These are phyloP conservation scores for Gorsachius goisagi DNA, from an alignment of 2,113 vertebrate species.

Conservation along the genomic window DNA sequence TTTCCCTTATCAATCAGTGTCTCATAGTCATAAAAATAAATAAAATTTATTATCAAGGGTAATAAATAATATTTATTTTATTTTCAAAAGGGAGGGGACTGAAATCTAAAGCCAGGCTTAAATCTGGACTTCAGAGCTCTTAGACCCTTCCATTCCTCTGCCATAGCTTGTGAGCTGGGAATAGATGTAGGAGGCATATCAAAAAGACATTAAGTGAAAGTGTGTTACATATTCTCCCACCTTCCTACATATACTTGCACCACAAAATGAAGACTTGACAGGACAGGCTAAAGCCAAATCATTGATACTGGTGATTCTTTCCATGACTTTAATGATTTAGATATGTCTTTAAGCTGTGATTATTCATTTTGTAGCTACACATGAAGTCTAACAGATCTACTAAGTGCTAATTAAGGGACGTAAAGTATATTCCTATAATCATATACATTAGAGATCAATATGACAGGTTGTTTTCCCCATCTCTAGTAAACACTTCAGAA, in stretches of 20 bases:
- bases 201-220: slow-evolving; percentile 26
- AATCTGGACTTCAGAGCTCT: neutral
- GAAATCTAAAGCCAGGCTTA: neutral
- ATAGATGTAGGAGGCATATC: slow-evolving; percentile 10
- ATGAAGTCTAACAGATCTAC: neutral
- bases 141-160: neutral
- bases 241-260: neutral
- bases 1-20: neutral
- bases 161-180: neutral
- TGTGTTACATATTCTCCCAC: neutral
- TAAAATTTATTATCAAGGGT: neutral
- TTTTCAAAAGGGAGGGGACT: neutral
- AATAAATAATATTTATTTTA: neutral
- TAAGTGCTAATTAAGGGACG: slow-evolving; percentile 11
- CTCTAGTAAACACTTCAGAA: neutral
- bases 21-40: neutral
- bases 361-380: slow-evolving; percentile 2
- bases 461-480: slow-evolving; percentile 21
- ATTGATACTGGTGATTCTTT: neutral
- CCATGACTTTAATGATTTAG: neutral
- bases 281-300: neutral
- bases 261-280: neutral
- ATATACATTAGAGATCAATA: slow-evolving; percentile 13
- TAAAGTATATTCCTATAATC: slow-evolving; percentile 4
- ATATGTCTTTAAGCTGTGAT: neutral